These are phyloP conservation scores for Alloplasta piceator DNA, from an alignment of 2,888 invertebrate species.

Conservation along the genomic window DNA sequence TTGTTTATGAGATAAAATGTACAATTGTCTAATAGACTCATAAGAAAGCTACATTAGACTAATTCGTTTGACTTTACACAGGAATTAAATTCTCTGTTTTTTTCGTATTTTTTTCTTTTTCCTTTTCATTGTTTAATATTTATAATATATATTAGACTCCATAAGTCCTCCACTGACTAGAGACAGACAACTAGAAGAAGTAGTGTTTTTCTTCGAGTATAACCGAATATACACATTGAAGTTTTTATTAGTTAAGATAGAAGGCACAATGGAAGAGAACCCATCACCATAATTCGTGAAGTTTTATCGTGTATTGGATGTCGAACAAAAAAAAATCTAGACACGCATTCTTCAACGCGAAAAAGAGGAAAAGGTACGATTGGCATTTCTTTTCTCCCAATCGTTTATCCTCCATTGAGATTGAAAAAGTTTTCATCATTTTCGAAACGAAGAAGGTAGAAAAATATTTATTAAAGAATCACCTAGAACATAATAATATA, in stretches of 20 bases:
- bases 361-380: conserved; percentile 57
- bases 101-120: no score
- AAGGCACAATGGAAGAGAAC: conserved; percentile 73
- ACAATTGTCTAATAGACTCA: conserved; percentile 80
- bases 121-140: conserved; percentile 59
- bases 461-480: conserved; percentile 36
- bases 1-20: conserved; percentile 82
- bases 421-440: neutral
- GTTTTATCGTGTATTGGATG: neutral
- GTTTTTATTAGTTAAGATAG: conserved; percentile 35
- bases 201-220: conserved; percentile 44
- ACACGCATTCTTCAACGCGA: conserved; percentile 49
- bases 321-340: neutral
- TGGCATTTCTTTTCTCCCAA: neutral
- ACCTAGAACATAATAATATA: conserved; percentile 66
- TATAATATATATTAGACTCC: conserved; percentile 74
- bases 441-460: conserved; percentile 29
- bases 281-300: conserved; percentile 42
- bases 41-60: conserved; percentile 82
- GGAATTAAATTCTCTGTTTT: conserved; percentile 77
- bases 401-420: neutral
- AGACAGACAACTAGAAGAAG: conserved; percentile 68
- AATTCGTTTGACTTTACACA: conserved; percentile 82
- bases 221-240: conserved; percentile 60
- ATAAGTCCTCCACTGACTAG: conserved; percentile 83